These are phyloP conservation scores for Chaetophractus vellerosus DNA, from an alignment of 2,797 vertebrate genomes.

Conservation along the genomic window DNA sequence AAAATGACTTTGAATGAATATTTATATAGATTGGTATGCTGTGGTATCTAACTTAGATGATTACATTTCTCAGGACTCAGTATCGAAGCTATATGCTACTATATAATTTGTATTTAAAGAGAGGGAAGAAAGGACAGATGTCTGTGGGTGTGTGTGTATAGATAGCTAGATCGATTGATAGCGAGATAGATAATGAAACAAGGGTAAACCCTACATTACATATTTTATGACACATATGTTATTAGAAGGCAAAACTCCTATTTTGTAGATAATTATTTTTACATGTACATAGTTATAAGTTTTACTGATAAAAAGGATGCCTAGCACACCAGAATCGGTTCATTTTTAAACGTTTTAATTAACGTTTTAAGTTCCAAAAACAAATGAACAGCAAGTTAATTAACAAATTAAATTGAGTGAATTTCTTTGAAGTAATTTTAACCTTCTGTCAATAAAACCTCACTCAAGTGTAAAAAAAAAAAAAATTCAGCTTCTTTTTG, in stretches of 20 bases:
- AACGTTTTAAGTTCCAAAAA: background rate
- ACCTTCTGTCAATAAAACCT: conserved; percentile 8
- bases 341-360: conserved; percentile 38
- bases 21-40: conserved; percentile 8
- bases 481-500: conserved; percentile 17
- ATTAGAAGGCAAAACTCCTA: background rate
- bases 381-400: background rate
- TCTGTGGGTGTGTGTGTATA: background rate
- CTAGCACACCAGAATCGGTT: background rate
- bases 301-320: background rate
- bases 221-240: conserved; percentile 42
- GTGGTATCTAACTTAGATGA: background rate
- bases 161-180: background rate
- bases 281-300: background rate
- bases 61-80: conserved; percentile 11
- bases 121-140: background rate
- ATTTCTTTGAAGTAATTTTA: conserved; percentile 60
- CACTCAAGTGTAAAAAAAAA: conserved; percentile 22
- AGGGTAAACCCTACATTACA: background rate
- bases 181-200: background rate
- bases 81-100: background rate
- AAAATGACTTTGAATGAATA: conserved; percentile 53
- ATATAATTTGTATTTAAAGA: conserved; percentile 2
- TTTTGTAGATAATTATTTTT: too few relatives aligned
- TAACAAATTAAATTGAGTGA: background rate